Evolutionary conservation across 2,888 invertebrate species (phyloP).

Genomic region (Heliconius aoede): DNA sequence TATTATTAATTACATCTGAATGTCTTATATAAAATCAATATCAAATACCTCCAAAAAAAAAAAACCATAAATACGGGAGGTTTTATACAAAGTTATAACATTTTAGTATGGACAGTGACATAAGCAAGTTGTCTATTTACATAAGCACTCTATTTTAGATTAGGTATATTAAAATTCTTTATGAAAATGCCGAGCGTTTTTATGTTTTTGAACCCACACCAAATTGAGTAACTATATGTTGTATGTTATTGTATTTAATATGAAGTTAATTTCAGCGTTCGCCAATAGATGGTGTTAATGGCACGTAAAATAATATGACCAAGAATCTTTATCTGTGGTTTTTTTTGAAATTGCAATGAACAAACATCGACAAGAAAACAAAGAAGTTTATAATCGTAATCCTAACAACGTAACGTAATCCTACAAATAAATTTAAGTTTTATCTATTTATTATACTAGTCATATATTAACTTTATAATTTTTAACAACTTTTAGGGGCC

Average conservation of each 20-base stretch:
- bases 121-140: too few species aligned
- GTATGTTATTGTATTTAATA: too few species aligned
- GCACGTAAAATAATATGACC: conserved; percentile 9
- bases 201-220: too few species aligned
- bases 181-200: not conserved
- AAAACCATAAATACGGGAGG: not conserved
- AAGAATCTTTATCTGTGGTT: not conserved
- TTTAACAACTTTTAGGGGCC: not conserved
- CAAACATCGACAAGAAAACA: not conserved
- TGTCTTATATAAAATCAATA: not conserved
- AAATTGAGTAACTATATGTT: too few species aligned
- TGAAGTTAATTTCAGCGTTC: not conserved
- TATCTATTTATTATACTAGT: too few species aligned
- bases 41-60: not conserved
- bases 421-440: too few species aligned
- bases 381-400: not conserved
- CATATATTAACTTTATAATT: not conserved
- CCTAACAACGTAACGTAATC: too few species aligned
- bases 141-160: not conserved
- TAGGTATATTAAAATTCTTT: not conserved
- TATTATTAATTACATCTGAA: too few species aligned
- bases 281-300: conserved; percentile 24
- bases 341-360: not conserved
- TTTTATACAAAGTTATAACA: not conserved
- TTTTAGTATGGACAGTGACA: not conserved